phyloP scores from a whole-genome alignment of 2,113 vertebrate genomes.

The Arizona elegans region DNA sequence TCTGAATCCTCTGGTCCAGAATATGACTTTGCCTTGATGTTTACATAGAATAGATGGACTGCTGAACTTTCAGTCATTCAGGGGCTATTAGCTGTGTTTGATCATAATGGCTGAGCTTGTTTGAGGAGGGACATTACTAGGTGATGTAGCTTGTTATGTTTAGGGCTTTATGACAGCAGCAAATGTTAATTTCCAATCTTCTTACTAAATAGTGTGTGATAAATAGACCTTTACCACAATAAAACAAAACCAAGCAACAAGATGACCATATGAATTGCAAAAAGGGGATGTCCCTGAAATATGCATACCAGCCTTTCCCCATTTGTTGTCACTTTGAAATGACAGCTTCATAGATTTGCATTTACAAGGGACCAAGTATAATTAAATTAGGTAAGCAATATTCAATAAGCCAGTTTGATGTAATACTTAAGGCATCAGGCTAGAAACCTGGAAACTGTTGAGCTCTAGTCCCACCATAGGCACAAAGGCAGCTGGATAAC shows the following conservation, averaged over 20 bases:
- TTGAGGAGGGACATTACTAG: constrained; percentile 1
- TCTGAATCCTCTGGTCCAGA: background rate
- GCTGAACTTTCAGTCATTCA: background rate
- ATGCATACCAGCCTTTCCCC: background rate
- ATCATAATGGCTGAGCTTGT: background rate
- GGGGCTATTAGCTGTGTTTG: background rate
- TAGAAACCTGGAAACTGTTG: background rate
- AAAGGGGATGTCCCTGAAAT: background rate
- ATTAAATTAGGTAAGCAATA: background rate
- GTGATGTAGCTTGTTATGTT: background rate
- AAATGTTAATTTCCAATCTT: background rate
- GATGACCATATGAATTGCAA: background rate
- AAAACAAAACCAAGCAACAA: background rate
- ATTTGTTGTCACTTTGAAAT: background rate
- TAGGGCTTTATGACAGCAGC: background rate
- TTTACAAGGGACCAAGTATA: background rate
- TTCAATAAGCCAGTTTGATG: background rate
- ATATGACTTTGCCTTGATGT: background rate
- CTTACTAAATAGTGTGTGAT: background rate
- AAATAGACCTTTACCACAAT: background rate
- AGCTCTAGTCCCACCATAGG: background rate
- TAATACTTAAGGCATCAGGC: background rate
- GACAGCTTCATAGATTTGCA: background rate
- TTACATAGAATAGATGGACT: background rate
- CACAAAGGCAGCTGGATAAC: background rate